phyloP scores from a whole-genome alignment of 1,140 invertebrate species.

The Lethrus apterus region DNA sequence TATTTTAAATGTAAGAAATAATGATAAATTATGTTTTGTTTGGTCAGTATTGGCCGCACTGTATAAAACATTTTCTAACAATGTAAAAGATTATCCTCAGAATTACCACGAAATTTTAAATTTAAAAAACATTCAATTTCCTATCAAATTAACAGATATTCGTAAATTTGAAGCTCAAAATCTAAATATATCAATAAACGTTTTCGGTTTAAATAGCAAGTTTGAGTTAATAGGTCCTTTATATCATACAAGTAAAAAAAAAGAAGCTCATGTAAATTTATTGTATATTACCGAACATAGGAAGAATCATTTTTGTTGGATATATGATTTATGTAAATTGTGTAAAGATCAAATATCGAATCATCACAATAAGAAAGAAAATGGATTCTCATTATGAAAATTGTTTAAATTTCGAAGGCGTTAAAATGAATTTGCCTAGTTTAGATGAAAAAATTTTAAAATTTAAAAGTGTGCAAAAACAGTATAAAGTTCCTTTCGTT shows the following conservation, averaged over 20 bases:
- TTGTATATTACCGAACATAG: too few species aligned
- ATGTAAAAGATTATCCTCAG: background rate
- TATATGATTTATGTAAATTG: background rate
- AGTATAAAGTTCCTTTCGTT: conserved; percentile 11
- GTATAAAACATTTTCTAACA: background rate
- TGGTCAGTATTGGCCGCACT: conserved; percentile 18
- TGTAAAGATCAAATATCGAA: background rate
- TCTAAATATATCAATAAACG: too few species aligned
- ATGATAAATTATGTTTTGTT: conserved; percentile 37
- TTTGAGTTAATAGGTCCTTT: too few species aligned
- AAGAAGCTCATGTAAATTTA: conserved; percentile 3
- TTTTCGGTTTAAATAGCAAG: too few species aligned
- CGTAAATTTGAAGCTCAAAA: too few species aligned
- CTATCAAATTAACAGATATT: too few species aligned
- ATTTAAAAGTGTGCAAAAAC: conserved; percentile 9
- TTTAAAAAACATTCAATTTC: too few species aligned
- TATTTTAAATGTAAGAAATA: conserved; percentile 40
- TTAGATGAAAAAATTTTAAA: conserved; percentile 3
- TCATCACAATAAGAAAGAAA: conserved; percentile 2
- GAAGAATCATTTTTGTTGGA: conserved; percentile 1
- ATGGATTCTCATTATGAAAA: conserved; percentile 25
- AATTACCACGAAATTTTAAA: background rate
- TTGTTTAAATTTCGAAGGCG: conserved; percentile 19
- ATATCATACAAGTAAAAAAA: background rate
- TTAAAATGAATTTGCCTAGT: background rate